Conservation (phyloP, 1,140 invertebrate species). For the Heliconius eleuchia region DNA sequence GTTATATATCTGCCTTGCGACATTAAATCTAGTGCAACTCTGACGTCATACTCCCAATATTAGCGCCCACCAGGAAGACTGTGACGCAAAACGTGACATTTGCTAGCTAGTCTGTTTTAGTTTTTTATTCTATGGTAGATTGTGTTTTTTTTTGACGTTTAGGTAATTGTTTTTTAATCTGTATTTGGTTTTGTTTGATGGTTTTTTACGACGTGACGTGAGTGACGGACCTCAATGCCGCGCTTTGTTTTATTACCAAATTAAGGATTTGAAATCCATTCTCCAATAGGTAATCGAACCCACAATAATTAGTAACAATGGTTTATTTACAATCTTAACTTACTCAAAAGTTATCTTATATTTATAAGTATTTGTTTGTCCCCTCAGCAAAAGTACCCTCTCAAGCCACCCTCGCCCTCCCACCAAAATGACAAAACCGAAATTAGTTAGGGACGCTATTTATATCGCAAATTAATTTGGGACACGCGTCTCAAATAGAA, state of each 20-base stretch:
- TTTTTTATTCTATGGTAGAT: neutral
- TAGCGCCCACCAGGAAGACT: constrained; percentile 41
- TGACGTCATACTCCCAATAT: constrained; percentile 44
- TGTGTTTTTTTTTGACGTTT: constrained; percentile 9
- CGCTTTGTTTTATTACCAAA: too few species aligned
- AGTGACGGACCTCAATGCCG: too few species aligned
- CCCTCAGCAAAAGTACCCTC: neutral
- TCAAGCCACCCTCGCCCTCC: neutral
- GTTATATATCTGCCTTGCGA: constrained; percentile 18
- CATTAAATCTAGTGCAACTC: constrained; percentile 41
- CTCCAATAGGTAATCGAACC: too few species aligned
- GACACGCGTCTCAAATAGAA: constrained; percentile 13
- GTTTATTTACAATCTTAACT: neutral
- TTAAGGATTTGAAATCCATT: too few species aligned
- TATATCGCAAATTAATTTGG: constrained; percentile 14
- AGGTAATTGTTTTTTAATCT: neutral
- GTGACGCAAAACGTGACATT: constrained; percentile 47
- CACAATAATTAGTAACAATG: neutral
- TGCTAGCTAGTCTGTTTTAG: constrained; percentile 8
- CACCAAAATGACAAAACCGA: constrained; percentile 2
- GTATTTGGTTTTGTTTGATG: neutral
- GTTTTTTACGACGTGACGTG: neutral
- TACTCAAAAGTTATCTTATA: neutral
- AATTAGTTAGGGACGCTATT: neutral
- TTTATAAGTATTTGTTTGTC: neutral